A percentile compares a stretch with the other conserved stretches of the same genome.
phyloP scores from a whole-genome alignment of 2,797 vertebrate species.

The Dendrocincla fuliginosa region DNA sequence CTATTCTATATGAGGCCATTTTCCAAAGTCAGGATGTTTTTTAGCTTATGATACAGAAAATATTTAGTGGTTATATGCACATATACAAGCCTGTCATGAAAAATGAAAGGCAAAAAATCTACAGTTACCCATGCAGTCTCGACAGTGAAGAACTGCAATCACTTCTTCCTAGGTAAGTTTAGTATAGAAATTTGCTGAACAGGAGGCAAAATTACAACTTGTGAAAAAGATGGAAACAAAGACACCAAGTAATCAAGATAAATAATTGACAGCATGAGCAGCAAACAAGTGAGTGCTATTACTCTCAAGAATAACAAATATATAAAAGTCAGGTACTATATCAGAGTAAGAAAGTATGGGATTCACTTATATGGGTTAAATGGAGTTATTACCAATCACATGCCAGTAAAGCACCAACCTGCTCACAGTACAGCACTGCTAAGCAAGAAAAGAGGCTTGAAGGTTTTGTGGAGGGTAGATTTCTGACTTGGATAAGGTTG shows the following conservation, averaged over 20 bases:
- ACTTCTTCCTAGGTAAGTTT: background rate
- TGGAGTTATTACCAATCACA: background rate
- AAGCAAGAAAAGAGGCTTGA: background rate
- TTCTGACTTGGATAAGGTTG: background rate
- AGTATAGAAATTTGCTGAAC: background rate
- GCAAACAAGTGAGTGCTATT: background rate
- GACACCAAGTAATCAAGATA: background rate
- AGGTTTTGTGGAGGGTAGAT: background rate
- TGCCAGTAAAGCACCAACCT: background rate
- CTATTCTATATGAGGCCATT: background rate
- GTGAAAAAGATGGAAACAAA: background rate
- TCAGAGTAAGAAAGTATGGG: background rate
- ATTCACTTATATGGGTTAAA: background rate
- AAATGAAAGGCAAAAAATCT: background rate
- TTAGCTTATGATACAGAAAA: background rate
- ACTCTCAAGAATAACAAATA: background rate
- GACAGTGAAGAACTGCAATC: background rate
- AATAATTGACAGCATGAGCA: background rate
- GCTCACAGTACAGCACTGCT: background rate
- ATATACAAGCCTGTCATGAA: background rate
- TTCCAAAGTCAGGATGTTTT: background rate
- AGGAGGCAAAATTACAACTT: background rate
- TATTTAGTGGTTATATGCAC: background rate
- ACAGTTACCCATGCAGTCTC: background rate
- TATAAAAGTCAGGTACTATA: background rate